These are phyloP conservation scores for Onychomys leucogaster DNA, from an alignment of 2,797 vertebrate species.

Conservation along the genomic window DNA sequence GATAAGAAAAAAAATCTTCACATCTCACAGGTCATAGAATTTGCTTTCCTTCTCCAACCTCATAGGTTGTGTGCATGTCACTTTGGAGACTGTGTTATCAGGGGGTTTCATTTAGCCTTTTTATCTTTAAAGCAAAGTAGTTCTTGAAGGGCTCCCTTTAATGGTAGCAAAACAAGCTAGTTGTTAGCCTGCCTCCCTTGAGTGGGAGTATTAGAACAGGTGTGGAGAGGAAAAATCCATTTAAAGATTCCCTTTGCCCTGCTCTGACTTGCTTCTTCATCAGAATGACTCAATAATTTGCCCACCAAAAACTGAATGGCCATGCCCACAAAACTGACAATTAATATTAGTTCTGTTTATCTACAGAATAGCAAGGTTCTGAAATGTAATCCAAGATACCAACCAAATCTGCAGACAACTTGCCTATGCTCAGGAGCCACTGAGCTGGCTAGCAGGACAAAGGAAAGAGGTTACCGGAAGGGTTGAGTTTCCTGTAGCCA, in stretches of 20 bases:
- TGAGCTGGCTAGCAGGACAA: neutral
- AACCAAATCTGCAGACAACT: too few species aligned
- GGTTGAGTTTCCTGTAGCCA: neutral
- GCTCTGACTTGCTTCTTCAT: neutral
- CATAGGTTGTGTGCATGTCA: neutral
- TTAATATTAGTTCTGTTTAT: neutral
- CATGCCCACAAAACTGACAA: neutral
- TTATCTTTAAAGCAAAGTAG: neutral
- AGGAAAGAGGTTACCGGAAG: neutral
- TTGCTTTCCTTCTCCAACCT: neutral
- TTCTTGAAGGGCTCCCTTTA: neutral
- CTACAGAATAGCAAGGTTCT: neutral
- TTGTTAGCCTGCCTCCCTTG: neutral
- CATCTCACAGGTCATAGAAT: neutral
- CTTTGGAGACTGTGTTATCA: neutral
- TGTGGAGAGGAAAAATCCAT: neutral
- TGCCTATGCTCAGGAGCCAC: neutral
- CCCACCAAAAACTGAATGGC: neutral
- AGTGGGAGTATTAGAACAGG: neutral
- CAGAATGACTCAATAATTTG: neutral
- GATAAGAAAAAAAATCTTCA: neutral
- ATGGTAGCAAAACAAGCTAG: neutral
- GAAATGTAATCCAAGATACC: neutral
- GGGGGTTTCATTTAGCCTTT: neutral
- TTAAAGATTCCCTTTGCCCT: neutral